phyloP scores from a whole-genome alignment of 2,888 invertebrate genomes.

The Bellardia bayeri region DNA sequence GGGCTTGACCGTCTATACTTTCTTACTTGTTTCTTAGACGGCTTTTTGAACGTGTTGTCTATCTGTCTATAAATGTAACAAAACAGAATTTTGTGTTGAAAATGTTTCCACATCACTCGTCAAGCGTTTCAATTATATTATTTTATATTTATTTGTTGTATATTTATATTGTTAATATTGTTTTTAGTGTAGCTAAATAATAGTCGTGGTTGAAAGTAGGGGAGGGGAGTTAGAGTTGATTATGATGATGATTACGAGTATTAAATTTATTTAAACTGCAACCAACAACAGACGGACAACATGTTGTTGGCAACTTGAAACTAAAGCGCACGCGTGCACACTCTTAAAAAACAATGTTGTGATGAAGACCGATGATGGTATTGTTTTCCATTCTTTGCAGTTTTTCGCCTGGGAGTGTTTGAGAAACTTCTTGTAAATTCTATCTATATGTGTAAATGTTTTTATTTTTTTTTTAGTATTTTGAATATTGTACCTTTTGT shows the following conservation, averaged over 20 bases:
- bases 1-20: too few species aligned
- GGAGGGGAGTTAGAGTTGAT: slow-evolving; percentile 67
- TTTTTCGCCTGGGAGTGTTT: slow-evolving; percentile 22
- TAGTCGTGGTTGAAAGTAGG: slow-evolving; percentile 76
- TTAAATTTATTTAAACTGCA: slow-evolving; percentile 39
- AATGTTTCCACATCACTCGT: slow-evolving; percentile 84
- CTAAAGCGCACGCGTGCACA: slow-evolving; percentile 70
- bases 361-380: background rate
- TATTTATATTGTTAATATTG: slow-evolving; percentile 53
- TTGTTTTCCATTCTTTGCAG: background rate
- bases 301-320: slow-evolving; percentile 58
- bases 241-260: slow-evolving; percentile 75
- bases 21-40: slow-evolving; percentile 54
- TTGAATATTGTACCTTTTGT: slow-evolving; percentile 20
- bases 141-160: slow-evolving; percentile 62
- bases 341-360: slow-evolving; percentile 21
- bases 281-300: slow-evolving; percentile 10
- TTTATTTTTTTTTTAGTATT: slow-evolving; percentile 16
- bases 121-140: slow-evolving; percentile 83
- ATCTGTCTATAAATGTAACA: background rate
- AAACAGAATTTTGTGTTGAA: slow-evolving; percentile 76
- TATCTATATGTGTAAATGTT: background rate
- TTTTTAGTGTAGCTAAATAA: slow-evolving; percentile 40
- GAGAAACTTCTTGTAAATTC: slow-evolving; percentile 16
- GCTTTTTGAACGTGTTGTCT: background rate